phyloP scores from a whole-genome alignment of 23 tunicate genomes.

The Trididemnum miniatum region DNA sequence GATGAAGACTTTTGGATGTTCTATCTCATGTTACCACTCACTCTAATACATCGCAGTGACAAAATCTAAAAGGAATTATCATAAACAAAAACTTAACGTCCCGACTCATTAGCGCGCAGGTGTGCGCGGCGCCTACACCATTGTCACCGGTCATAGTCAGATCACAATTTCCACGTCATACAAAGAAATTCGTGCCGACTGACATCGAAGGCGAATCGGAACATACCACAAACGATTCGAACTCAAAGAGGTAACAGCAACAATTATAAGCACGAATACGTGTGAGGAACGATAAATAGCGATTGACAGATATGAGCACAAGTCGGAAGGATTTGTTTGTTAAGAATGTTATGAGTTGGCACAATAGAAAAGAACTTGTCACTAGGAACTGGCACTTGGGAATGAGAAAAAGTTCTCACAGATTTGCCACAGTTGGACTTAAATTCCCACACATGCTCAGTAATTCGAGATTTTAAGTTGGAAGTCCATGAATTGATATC shows the following conservation, averaged over 20 bases:
- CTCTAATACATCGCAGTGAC: too few species aligned
- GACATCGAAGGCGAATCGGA: too few species aligned
- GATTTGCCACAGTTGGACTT: neutral
- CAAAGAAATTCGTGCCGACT: too few species aligned
- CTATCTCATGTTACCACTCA: too few species aligned
- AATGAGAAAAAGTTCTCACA: slow-evolving; percentile 11
- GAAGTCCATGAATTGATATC: neutral
- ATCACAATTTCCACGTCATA: too few species aligned
- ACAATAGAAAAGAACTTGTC: too few species aligned
- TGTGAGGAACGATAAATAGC: neutral
- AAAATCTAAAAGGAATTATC: too few species aligned
- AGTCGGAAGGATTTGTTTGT: neutral
- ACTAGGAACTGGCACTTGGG: neutral
- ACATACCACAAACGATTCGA: too few species aligned
- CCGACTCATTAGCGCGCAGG: slow-evolving; percentile 3
- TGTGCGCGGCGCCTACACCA: slow-evolving; percentile 16
- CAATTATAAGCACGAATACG: neutral
- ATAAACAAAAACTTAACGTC: neutral
- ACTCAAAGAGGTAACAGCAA: neutral
- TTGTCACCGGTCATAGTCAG: slow-evolving; percentile 15
- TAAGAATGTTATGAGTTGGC: neutral
- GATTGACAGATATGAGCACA: neutral
- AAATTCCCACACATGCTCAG: neutral
- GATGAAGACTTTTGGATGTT: too few species aligned
- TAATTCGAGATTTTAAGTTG: neutral